Evolutionary conservation across 2,797 vertebrate genomes (phyloP).

Genomic region (Pipistrellus nathusii): DNA sequence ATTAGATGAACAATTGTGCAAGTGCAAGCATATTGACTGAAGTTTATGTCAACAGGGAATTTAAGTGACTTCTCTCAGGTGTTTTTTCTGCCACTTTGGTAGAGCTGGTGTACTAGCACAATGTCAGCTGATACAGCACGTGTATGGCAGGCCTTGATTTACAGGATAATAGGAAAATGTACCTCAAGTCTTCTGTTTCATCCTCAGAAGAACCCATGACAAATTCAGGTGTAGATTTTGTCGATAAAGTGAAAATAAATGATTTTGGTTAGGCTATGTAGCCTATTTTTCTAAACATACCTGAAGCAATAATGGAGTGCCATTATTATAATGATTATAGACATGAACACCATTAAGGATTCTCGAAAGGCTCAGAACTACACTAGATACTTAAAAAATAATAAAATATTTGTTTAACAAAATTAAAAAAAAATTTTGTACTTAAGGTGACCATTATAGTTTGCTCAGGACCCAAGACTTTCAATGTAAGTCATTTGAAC

Average conservation of each 20-base stretch:
- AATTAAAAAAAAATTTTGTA: conserved; percentile 33
- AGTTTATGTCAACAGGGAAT: conserved; percentile 74
- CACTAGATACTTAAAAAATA: background rate
- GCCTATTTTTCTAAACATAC: background rate
- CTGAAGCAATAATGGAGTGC: background rate
- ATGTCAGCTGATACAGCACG: background rate
- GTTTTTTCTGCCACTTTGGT: conserved; percentile 66
- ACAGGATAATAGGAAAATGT: background rate
- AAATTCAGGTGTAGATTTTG: background rate
- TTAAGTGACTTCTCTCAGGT: conserved; percentile 73
- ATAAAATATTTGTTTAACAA: conserved; percentile 17
- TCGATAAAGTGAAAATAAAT: conserved; percentile 19
- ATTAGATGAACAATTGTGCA: conserved; percentile 83
- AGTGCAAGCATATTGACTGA: conserved; percentile 82
- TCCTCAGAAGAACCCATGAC: background rate
- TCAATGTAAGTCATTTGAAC: background rate
- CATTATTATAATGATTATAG: background rate
- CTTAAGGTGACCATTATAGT: background rate
- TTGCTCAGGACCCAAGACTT: background rate
- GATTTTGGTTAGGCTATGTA: background rate
- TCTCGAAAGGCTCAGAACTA: background rate
- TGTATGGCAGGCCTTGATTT: background rate
- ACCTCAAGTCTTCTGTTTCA: background rate
- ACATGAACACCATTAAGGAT: background rate
- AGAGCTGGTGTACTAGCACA: background rate